These are phyloP conservation scores for Conger conger DNA, from an alignment of 2,113 vertebrate genomes.

Conservation along the genomic window DNA sequence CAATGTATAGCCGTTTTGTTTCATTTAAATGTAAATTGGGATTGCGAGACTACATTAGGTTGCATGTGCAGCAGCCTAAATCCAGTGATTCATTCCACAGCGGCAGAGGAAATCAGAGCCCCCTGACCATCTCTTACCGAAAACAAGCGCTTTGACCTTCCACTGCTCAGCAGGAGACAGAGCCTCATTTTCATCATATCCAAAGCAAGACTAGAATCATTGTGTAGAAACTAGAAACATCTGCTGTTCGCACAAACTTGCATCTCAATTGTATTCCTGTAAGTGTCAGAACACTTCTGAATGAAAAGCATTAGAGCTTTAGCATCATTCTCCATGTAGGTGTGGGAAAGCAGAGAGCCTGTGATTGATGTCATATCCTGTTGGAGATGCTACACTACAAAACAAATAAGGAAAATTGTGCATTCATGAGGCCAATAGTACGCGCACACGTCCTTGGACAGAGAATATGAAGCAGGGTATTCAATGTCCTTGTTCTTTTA, in stretches of 20 bases:
- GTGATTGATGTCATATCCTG: background rate
- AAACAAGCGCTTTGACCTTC: slow-evolving; percentile 64
- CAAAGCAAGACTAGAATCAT: background rate
- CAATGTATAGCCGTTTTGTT: slow-evolving; percentile 70
- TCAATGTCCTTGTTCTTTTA: too few species aligned
- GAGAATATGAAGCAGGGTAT: background rate
- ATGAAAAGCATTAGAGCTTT: background rate
- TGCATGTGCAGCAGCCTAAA: slow-evolving; percentile 50
- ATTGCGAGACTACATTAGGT: slow-evolving; percentile 53
- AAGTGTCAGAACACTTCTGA: background rate
- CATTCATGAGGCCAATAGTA: too few species aligned
- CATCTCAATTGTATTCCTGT: background rate
- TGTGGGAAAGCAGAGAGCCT: background rate
- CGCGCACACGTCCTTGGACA: background rate
- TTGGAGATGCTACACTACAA: background rate
- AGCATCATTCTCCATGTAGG: background rate
- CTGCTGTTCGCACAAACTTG: background rate
- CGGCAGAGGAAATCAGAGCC: slow-evolving; percentile 50
- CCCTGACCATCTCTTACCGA: slow-evolving; percentile 51
- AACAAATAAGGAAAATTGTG: background rate
- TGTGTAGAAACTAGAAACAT: slow-evolving; percentile 14
- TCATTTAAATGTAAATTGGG: slow-evolving; percentile 80
- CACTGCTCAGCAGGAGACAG: slow-evolving; percentile 29
- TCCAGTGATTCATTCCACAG: slow-evolving; percentile 64
- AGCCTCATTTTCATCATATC: slow-evolving; percentile 16